Base-by-base conservation (phyloP, 2,888 invertebrate species). In the Mythimna ferrago region DNA sequence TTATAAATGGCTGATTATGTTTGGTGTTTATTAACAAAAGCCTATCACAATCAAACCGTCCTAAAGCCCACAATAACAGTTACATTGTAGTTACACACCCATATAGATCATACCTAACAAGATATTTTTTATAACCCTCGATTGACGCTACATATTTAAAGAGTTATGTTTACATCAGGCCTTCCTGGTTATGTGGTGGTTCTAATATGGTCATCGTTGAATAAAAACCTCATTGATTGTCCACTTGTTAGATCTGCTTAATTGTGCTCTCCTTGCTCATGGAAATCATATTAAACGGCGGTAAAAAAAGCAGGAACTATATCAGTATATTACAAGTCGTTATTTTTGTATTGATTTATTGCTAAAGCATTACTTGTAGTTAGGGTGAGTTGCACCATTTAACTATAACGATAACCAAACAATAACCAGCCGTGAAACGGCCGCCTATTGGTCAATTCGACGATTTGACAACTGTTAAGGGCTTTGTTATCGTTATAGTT, bases 101-200 rank as follows among this genome's bases (percentile, higher is more conserved):
- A 70, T 71, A 67, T 85, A 71, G 35, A 64, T 67, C 56, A 72
- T 6, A 6, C 64, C 14, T 73, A 71, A 66, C 21, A 44, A 2
- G 14, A 56, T 66, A 65, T 75, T 80, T 83, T 83, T 75, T 71
- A 53, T 66, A 19, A 48, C 19, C 54, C 32, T 76, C 62, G 48
- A 69, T 71, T 70, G 60, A 76, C 56, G 58, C 66, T 79, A 80
- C 71, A 78, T 81, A 85, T 73, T 68, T 62, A 78, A 80, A 79
- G 54, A 65, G 54, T 44, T 60, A 70, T 62, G 62, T 76, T 61
- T 57, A 66, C 73, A 82, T 73, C 35, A 60, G 35, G 75, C 77
- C 86, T 86, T 86, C 86, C 86, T 86, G 56, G 38, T 86, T 57
- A 19, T 64, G 58, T 53, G n/a, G n/a, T n/a, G n/a, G n/a, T 4